A percentile compares a stretch with the other conserved stretches of the same genome.
phyloP scores from a whole-genome alignment of 2,113 vertebrate genomes.

The Rafetus swinhoei region DNA sequence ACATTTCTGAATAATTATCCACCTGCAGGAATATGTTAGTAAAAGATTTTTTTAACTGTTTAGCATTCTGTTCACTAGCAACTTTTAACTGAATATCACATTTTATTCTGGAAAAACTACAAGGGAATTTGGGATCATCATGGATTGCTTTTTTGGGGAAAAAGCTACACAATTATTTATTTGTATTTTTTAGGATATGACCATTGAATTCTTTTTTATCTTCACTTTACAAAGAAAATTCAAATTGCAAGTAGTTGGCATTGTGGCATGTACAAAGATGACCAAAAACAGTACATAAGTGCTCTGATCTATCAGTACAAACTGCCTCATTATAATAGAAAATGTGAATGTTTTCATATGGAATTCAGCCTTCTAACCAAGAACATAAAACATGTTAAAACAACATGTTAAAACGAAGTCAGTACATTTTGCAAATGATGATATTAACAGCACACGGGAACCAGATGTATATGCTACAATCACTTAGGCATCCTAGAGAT shows the following conservation, averaged over 20 bases:
- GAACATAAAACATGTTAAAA: not conserved
- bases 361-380: not conserved
- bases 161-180: not conserved
- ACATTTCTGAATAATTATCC: not conserved
- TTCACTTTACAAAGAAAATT: not conserved
- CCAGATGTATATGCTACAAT: too few relatives aligned
- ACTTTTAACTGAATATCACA: not conserved
- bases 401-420: too few relatives aligned
- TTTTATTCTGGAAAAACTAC: not conserved
- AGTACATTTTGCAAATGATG: too few relatives aligned
- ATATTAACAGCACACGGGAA: too few relatives aligned
- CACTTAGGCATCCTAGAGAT: too few relatives aligned
- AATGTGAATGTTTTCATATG: not conserved
- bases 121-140: not conserved
- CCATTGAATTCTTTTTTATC: not conserved
- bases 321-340: rapidly evolving
- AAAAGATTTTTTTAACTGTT: not conserved
- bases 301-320: rapidly evolving
- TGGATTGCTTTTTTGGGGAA: not conserved
- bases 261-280: not conserved
- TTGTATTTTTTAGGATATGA: not conserved
- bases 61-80: not conserved
- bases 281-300: not conserved
- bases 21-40: not conserved
- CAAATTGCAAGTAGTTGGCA: rapidly evolving